Base-by-base conservation (phyloP, 2,797 vertebrate genomes). In the Aplochiton taeniatus region DNA sequence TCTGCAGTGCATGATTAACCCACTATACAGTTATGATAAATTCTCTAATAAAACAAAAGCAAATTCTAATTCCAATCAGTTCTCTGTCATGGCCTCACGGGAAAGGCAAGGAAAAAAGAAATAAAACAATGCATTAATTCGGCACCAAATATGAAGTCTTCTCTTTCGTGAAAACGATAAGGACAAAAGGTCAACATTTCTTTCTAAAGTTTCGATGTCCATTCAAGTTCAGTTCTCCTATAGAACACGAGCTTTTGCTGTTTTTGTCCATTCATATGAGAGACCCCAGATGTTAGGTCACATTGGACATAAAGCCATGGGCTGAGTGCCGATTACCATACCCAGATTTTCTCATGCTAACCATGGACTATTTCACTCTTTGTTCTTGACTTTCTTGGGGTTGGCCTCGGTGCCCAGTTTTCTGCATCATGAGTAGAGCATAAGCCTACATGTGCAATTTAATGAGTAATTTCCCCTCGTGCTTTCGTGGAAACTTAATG, bases 361-460 rank as follows among this genome's bases (percentile, higher is more conserved):
- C 65, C 41, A 47, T 78, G 73, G 56, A 44, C 64, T 69, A 69
- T 68, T 78, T 72, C 42, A 49, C 65, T 75, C 63, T 16, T 66
- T 56, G 43, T 67, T 77, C 76, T 83, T 78, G 75, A 81, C 45
- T 70, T 65, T 77, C 76, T 83, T 78, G 75, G 80, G 42, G 69
- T 65, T 78, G 79, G 70, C 69, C 14, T 11, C 3, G 56, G 8
- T 53, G 16, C 13, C 4, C 17, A 43, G 45, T 43, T 20, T 49
- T 56, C 59, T 14, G 20, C 58, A 12, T n/a, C 17, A 56, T 63
- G 42, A 60, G 1, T 3, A 47, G 55, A 62, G 69, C 76, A 76
- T 63, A 72, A 64, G n/a, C n/a, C n/a, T n/a, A n/a, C n/a, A 67
- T 11, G 9, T 63, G 60, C 54, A 65, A 74, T 83, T 81, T 74